These are phyloP conservation scores for Bombus consobrinus DNA, from an alignment of 1,140 invertebrate genomes.

Conservation along the genomic window DNA sequence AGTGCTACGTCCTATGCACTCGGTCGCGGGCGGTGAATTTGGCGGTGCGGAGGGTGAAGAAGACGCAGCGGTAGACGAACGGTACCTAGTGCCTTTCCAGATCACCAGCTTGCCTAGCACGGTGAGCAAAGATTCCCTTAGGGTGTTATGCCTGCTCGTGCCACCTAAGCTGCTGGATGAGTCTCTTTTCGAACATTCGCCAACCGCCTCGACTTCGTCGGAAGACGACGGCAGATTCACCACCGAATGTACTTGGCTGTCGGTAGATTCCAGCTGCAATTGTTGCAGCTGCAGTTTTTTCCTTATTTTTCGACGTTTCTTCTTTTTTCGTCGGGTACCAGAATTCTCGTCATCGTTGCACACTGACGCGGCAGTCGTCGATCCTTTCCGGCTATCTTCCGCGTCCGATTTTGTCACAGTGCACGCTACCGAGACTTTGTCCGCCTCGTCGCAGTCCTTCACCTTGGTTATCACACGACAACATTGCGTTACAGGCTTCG, in stretches of 20 bases:
- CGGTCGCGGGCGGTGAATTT: slow-evolving; percentile 82
- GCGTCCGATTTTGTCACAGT: slow-evolving; percentile 45
- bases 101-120: slow-evolving; percentile 87
- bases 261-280: slow-evolving; percentile 33
- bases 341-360: slow-evolving; percentile 44
- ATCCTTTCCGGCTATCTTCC: slow-evolving; percentile 58
- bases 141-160: slow-evolving; percentile 76
- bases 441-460: slow-evolving; percentile 67
- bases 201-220: slow-evolving; percentile 73
- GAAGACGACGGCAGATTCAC: slow-evolving; percentile 75
- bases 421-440: slow-evolving; percentile 29
- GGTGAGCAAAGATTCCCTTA: slow-evolving; percentile 86
- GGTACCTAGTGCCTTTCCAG: slow-evolving; percentile 83
- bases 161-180: slow-evolving; percentile 79
- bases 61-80: slow-evolving; percentile 78
- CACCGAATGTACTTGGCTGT: slow-evolving; percentile 54
- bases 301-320: slow-evolving; percentile 75
- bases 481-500: slow-evolving; percentile 43
- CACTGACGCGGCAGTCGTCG: slow-evolving; percentile 46
- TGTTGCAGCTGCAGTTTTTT: slow-evolving; percentile 61
- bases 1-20: slow-evolving; percentile 85
- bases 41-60: slow-evolving; percentile 73
- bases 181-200: slow-evolving; percentile 76
- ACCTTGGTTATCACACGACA: slow-evolving; percentile 60
- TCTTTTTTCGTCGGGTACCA: slow-evolving; percentile 66